Percentiles rank a stretch among this genome's conserved stretches.
phyloP scores from a whole-genome alignment of 2,797 vertebrate genomes.

The Phylloscopus collybita region DNA sequence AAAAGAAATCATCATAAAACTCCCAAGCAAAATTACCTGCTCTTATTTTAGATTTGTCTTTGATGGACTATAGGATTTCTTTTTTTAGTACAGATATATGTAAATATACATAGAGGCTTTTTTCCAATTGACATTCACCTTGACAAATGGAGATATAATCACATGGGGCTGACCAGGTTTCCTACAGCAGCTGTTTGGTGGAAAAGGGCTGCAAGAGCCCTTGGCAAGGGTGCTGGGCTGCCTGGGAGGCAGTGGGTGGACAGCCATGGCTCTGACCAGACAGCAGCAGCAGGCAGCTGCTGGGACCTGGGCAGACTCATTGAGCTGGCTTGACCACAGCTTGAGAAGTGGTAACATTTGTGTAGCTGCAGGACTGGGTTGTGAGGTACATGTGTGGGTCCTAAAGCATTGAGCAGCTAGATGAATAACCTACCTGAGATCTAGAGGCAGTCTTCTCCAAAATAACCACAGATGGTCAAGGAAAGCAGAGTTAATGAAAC shows the following conservation, averaged over 20 bases:
- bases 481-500: neutral
- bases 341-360: neutral
- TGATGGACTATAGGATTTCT: neutral
- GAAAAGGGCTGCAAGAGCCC: neutral
- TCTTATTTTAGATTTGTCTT: conserved; percentile 42
- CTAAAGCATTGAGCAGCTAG: neutral
- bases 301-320: neutral
- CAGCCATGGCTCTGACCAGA: neutral
- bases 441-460: neutral
- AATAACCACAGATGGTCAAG: neutral
- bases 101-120: neutral
- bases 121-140: neutral
- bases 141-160: neutral
- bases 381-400: neutral
- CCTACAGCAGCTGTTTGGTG: neutral
- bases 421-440: neutral
- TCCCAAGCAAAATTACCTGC: conserved; percentile 58
- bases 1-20: conserved; percentile 68
- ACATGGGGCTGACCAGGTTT: neutral
- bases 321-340: neutral
- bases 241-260: neutral
- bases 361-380: neutral
- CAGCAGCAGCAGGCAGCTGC: accelerated
- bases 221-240: neutral
- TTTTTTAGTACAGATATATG: neutral